Evolutionary conservation across 2,888 invertebrate genomes (phyloP), one percentile per base, ranked within the genome.

Genomic region (Azorinus chamasolen): DNA sequence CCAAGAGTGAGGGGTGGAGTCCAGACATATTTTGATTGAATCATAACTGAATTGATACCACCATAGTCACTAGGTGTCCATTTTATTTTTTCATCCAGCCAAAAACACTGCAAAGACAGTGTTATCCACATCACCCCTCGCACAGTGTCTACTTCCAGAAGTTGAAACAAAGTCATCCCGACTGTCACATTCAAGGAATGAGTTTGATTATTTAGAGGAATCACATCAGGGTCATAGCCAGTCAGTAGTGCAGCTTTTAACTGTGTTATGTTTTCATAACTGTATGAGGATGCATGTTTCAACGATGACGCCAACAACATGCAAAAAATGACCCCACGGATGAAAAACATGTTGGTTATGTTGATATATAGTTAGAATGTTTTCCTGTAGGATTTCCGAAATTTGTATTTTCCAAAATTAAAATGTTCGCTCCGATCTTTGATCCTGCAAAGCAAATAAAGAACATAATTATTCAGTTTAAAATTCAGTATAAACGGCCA

Each of bases 11-110:
- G 6, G 8, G 66, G 54, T 20, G 73, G 73, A 20, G 54, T 66
- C 73, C 73, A 74, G 0, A 74, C 63, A 20, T 59, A 45, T 20
- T 22, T 25, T 45, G 54, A 41, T n/a, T 66, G 39, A 14, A 66
- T 62, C 22, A 24, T 32, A 18, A 66, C 18, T n/a, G 51, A 22
- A 1, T 48, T 22, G 18, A 62, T 62, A 22, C 53, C 53, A 1
- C 66, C 66, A 24, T 74, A 51, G 18, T 66, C 55, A 22, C 45
- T 5, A 10, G 66, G 57, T 5, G 22, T 63, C 73, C 73, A 74
- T 6, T 18, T 27, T 5, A 74, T 53, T 37, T 50, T 54, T 27
- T 74, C 66, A 20, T 74, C 73, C 3, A 25, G 27, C 73, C 73
- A 74, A 1, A 32, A 50, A n/a, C 39, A 54, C 1, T 24, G 14